Evolutionary conservation across 2,113 vertebrate genomes (phyloP).

Genomic region (Butastur rufipennis): DNA sequence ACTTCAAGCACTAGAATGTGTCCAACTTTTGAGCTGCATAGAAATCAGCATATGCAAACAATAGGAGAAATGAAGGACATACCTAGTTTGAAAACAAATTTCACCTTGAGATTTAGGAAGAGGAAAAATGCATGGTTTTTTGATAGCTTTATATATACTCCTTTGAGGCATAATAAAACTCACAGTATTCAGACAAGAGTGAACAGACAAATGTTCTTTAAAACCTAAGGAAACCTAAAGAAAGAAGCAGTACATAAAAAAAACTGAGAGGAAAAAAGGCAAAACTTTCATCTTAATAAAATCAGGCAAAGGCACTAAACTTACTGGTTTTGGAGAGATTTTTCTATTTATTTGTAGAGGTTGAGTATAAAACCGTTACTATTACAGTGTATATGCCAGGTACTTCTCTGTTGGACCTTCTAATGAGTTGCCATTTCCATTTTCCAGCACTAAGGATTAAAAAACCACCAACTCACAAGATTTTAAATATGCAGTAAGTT

Average conservation of each 20-base stretch:
- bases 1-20: not conserved
- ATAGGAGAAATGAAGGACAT: constrained; percentile 6
- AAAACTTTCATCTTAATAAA: not conserved
- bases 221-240: not conserved
- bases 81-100: not conserved
- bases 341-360: not conserved
- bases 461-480: not conserved
- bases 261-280: not conserved
- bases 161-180: constrained; percentile 17
- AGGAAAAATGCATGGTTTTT: not conserved
- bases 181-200: not conserved
- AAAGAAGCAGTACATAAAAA: not conserved
- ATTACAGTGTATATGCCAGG: not conserved
- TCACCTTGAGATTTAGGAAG: constrained; percentile 8
- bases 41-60: constrained; percentile 43
- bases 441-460: not conserved
- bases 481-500: not conserved
- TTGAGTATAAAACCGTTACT: not conserved
- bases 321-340: not conserved
- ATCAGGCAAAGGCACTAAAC: not conserved
- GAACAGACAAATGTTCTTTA: not conserved
- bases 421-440: not conserved
- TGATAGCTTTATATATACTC: not conserved
- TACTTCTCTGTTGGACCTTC: not conserved
- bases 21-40: not conserved